Percentiles rank a stretch among this genome's conserved stretches.
phyloP scores from a whole-genome alignment of 37 sponge, comb jelly and placozoan genomes.

The Halisarca cf. caerulea region DNA sequence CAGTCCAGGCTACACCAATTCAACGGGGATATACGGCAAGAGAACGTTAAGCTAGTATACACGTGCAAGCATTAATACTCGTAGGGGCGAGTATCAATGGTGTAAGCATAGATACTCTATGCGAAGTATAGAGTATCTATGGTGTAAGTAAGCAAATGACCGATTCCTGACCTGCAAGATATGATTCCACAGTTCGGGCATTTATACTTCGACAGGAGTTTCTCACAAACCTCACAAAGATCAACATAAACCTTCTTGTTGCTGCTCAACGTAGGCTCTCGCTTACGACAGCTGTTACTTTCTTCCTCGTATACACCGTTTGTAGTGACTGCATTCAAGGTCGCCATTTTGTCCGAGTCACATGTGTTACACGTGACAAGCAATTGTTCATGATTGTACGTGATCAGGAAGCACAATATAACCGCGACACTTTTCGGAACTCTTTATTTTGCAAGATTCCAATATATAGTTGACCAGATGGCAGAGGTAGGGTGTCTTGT shows the following conservation, averaged over 20 bases:
- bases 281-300: no score
- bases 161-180: conserved; percentile 53
- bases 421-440: no score
- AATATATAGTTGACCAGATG: no score
- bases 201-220: conserved; percentile 21
- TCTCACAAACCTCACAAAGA: conserved; percentile 24
- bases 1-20: conserved; percentile 62
- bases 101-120: no score
- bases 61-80: not conserved
- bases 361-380: not conserved
- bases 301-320: no score
- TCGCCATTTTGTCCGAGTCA: not conserved
- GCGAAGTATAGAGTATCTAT: no score
- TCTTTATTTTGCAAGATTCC: no score
- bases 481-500: conserved; percentile 8
- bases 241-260: no score
- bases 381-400: not conserved
- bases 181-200: conserved; percentile 51
- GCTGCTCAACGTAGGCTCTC: no score
- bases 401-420: not conserved
- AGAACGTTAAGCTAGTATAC: no score
- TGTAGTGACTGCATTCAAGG: not conserved
- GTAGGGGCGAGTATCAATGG: no score
- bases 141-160: not conserved
- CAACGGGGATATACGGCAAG: no score